These are phyloP conservation scores for Oreochromis grahami DNA, from an alignment of 2,797 vertebrate genomes.

Conservation along the genomic window DNA sequence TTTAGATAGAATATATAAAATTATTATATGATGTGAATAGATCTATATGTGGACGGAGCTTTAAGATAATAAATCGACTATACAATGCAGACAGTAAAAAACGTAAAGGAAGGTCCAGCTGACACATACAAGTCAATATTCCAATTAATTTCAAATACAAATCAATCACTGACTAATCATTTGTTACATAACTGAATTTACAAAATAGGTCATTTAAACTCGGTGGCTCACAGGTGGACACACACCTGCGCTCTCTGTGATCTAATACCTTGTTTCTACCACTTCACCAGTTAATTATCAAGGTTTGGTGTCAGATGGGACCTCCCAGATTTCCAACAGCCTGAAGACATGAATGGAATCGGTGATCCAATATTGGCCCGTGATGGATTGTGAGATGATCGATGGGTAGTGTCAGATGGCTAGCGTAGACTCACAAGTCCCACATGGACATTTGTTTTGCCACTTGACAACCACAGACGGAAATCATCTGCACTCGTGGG, in stretches of 20 bases:
- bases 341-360: not conserved
- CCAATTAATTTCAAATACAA: not conserved
- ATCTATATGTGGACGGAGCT: rapidly evolving
- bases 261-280: rapidly evolving
- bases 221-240: rapidly evolving
- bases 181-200: not conserved
- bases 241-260: not conserved
- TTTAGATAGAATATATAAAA: not conserved
- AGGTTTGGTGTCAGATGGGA: rapidly evolving
- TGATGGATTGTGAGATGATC: not conserved
- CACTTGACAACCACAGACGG: rapidly evolving
- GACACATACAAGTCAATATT: not conserved
- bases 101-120: not conserved
- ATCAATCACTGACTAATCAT: not conserved
- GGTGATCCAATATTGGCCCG: rapidly evolving
- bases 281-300: not conserved
- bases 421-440: not conserved
- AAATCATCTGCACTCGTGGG: not conserved
- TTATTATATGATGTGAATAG: not conserved
- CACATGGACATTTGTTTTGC: not conserved
- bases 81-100: not conserved
- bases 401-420: not conserved
- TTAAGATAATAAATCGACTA: not conserved
- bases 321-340: not conserved
- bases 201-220: not conserved